Evolutionary conservation across 2,113 vertebrate species (phyloP), one percentile per base, ranked within the genome.

Genomic region (Lota lota): DNA sequence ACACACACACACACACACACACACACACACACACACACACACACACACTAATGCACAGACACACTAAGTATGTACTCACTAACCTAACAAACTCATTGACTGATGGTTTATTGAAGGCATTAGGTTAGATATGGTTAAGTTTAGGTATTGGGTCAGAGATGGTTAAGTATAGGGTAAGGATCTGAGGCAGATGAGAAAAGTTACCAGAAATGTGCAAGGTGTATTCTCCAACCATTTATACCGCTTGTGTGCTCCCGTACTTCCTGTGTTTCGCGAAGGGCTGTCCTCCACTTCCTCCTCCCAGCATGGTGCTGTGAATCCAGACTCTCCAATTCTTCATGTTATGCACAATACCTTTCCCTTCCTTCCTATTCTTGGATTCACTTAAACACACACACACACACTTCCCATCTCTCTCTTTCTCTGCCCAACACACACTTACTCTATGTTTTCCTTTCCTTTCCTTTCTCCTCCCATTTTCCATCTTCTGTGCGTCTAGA

Each of bases 401-500:
- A 57, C 54, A n/a, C 6, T 51, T 33, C 28, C 61, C 19, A 3
- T 60, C 17, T 66, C 53, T 69, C 18, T 19, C 20, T 17, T 24
- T 54, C 47, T 58, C 33, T 56, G 19, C 24, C 24, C 22, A 6
- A 67, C 19, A 28, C 21, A 14, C 21, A 20, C 17, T 33, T 18
- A 17, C 40, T 63, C 18, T n/a, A 36, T 62, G 19, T 61, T 33
- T 57, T 36, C 24, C 73, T 33, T 28, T 53, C 16, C 51, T 58
- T 51, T 20, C 57, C 58, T 8, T 66, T 10, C 50, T 76, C 70
- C 84, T 72, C 81, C 68, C 77, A 58, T 69, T 22, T n/a, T 24
- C 80, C 68, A 72, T 87, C 73, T 63, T 72, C 74, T 89, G 70
- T 79, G 72, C 85, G 84, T 93, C 86, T 90, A 97, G 96, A 94